These are phyloP conservation scores for Globodera rostochiensis DNA, from an alignment of 1,140 invertebrate species.

Conservation along the genomic window DNA sequence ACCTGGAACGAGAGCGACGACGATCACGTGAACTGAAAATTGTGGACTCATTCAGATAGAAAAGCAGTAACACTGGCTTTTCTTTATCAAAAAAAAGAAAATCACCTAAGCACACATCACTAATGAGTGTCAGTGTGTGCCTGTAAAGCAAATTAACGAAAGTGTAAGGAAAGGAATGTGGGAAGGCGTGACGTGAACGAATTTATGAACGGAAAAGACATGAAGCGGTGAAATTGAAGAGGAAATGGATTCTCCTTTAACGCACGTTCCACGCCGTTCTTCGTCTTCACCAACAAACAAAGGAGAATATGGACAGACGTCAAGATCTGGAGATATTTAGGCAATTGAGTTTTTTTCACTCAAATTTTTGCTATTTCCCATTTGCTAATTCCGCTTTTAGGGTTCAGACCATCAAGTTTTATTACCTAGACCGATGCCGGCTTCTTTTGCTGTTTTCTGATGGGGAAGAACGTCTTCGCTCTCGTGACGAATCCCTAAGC, in stretches of 20 bases:
- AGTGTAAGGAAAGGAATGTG: neutral
- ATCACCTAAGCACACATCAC: neutral
- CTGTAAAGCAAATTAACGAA: slow-evolving; percentile 19
- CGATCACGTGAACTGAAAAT: slow-evolving; percentile 40
- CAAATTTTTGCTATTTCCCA: neutral
- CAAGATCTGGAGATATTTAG: slow-evolving; percentile 18
- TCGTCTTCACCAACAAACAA: slow-evolving; percentile 18
- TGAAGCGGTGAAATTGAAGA: slow-evolving; percentile 1
- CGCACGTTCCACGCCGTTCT: slow-evolving; percentile 14
- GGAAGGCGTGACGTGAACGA: slow-evolving; percentile 8
- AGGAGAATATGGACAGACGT: slow-evolving; percentile 10
- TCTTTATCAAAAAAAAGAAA: neutral
- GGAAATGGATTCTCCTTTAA: neutral
- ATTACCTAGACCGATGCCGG: slow-evolving; percentile 36
- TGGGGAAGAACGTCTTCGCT: slow-evolving; percentile 32
- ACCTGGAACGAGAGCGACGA: slow-evolving; percentile 39
- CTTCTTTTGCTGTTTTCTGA: slow-evolving; percentile 25
- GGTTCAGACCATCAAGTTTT: neutral
- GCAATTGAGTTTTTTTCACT: slow-evolving; percentile 1
- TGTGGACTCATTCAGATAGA: neutral
- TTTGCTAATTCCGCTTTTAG: neutral
- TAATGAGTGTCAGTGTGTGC: neutral
- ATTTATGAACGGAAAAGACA: slow-evolving; percentile 16
- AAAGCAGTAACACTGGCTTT: neutral
- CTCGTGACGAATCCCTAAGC: slow-evolving; percentile 35